Evolutionary conservation across 53 echinoderm and acorn worm species (phyloP), one percentile per base, ranked within the genome.

Genomic region (Echinarachnius parma): DNA sequence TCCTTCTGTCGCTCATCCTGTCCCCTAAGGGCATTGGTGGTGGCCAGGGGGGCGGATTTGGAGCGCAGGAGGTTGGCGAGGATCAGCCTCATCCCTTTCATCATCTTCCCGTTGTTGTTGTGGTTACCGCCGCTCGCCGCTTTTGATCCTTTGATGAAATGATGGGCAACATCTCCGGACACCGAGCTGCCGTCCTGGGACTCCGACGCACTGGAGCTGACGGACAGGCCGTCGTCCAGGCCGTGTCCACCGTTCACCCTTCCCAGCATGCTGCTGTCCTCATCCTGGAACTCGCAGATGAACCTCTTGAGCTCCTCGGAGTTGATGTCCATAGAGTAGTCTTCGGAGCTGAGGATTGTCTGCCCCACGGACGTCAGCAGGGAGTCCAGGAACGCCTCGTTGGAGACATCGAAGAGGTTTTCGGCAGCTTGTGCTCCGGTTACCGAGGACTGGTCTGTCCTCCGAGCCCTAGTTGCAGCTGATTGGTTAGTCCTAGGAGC

Each of bases 291-390:
- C 45, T 77, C 89, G 25, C 76, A 52, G 16, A 89, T 89, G 52
- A 89, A 89, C 39, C 77, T 68, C 59, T 66, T 70, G 39, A 89
- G 74, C 61, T 89, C 89, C 15, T 89, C 84, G 0, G 84, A 84
- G 78, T 84, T 81, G 14, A 89, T 77, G 42, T 84, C 89, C 37
- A 89, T 54, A 53, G 70, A 54, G 48, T 77, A 50, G 35, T 84
- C 84, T 22, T 13, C 42, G 13, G 7, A 13, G 13, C 7, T 39
- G 42, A 39, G 42, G 15, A 61, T 31, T 4, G 52, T 4, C 52
- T 19, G 13, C 10, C 52, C 20, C 9, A 50, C 53, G 25, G 70
- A 52, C 33, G 28, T 31, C 0, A 70, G 70, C 31, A 70, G 70
- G 33, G 70, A 70, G 13, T 70, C 70, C 21, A 70, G 36, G 53